Evolutionary conservation across 2,113 vertebrate species (phyloP), one percentile per base, ranked within the genome.

Genomic region (Microcebus tavaratra): DNA sequence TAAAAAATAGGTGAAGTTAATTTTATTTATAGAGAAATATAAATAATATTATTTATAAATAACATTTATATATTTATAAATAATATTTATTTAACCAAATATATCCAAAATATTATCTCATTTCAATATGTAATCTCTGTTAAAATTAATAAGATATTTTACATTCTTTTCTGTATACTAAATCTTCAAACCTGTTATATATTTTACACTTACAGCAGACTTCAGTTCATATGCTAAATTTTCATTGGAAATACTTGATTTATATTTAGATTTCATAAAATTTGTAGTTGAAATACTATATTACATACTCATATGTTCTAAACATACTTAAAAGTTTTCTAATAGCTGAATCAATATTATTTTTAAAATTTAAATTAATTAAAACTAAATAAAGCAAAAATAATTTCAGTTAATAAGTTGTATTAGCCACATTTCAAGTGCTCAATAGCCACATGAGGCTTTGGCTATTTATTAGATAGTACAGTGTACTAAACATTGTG

Each of bases 391-490:
- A 29, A 68, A 63, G 70, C 55, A 27, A 31, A 61, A 27, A 27
- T 11, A 1, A 14, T 14, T 25, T 61, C 12, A 29, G 42, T 36
- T 34, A 23, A 9, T 93, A 23, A 39, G 25, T 11, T 70, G 2
- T 55, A 34, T 45, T 75, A 45, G 48, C 23, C 63, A 8, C 25
- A 17, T 27, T 61, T 39, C 36, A 3, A 2, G 23, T 11, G 39
- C 27, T 68, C 3, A 4, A 2, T 23, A 61, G 29, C 20, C 18
- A 13, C n/a, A 0, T 5, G 18, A 25, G 63, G 25, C 61, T 63
- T 2, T n/a, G 17, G 27, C 59, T 63, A 13, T 31, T 8, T 5
- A 1, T n/a, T 9, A 6, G 15, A 27, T 11, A 8, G 17, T 1
- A 0, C 5, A 4, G 48, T 14, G 48, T 14, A 70, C 45, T 83